Conservation (phyloP, 2,888 invertebrate species). For the Sisyra nigra region DNA sequence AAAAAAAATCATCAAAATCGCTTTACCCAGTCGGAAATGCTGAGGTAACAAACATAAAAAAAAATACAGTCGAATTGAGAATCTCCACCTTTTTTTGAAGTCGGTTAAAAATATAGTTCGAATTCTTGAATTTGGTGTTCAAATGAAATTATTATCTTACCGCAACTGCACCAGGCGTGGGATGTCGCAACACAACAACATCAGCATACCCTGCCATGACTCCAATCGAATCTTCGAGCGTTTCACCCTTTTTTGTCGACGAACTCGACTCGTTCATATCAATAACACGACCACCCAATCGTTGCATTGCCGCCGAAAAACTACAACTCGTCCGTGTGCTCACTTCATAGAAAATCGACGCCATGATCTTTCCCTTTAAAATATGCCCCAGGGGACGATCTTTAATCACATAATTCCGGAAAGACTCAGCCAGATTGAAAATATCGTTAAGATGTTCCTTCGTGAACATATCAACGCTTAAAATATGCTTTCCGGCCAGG, state of each 20-base stretch:
- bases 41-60: too few relatives aligned
- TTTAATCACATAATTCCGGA: slow-evolving; percentile 66
- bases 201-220: slow-evolving; percentile 89
- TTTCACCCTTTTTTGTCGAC: slow-evolving; percentile 93
- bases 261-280: slow-evolving; percentile 81
- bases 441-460: slow-evolving; percentile 85
- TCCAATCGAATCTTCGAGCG: slow-evolving; percentile 72
- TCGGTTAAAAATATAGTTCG: too few relatives aligned
- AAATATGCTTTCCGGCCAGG: slow-evolving; percentile 59
- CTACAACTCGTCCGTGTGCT: slow-evolving; percentile 94
- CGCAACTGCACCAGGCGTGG: slow-evolving; percentile 76
- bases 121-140: too few relatives aligned
- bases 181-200: slow-evolving; percentile 87
- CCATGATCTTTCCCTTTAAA: slow-evolving; percentile 84
- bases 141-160: too few relatives aligned
- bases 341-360: slow-evolving; percentile 93
- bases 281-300: slow-evolving; percentile 86
- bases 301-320: slow-evolving; percentile 92
- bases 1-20: too few relatives aligned
- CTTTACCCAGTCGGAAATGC: too few relatives aligned
- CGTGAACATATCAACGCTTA: slow-evolving; percentile 71
- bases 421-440: slow-evolving; percentile 84
- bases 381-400: slow-evolving; percentile 74
- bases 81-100: too few relatives aligned
- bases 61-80: too few relatives aligned